These are phyloP conservation scores for Trichonephila clavata DNA, from an alignment of 1,140 invertebrate genomes.

Conservation along the genomic window DNA sequence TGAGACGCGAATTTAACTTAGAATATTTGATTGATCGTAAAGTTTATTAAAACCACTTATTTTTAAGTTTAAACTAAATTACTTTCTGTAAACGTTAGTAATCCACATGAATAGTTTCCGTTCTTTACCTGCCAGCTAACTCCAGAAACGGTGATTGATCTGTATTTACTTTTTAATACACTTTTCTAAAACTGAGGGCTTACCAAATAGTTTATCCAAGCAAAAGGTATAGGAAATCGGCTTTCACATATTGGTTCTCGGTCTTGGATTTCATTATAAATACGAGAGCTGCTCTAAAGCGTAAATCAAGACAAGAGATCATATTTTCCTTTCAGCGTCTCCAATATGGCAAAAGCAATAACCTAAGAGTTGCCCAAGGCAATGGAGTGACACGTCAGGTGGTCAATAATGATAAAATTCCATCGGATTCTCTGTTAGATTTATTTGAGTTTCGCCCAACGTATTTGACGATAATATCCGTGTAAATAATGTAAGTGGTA, in stretches of 20 bases:
- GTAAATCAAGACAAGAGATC: slow-evolving; percentile 3
- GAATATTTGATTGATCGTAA: too few species aligned
- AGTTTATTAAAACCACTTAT: too few species aligned
- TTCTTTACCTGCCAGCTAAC: too few species aligned
- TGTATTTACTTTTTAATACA: background rate
- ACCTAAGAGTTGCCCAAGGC: background rate
- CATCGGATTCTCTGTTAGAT: background rate
- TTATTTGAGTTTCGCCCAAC: background rate
- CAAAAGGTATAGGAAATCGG: background rate
- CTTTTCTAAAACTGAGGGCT: background rate
- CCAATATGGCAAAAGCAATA: slow-evolving; percentile 41
- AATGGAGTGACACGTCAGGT: background rate
- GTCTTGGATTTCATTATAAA: slow-evolving; percentile 46
- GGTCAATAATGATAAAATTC: slow-evolving; percentile 38
- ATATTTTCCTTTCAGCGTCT: slow-evolving; percentile 41
- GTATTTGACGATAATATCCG: background rate
- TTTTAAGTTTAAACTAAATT: too few species aligned
- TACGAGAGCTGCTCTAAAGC: background rate
- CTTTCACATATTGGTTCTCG: background rate
- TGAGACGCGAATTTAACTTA: too few species aligned
- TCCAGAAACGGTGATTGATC: too few species aligned
- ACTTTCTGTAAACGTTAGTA: too few species aligned
- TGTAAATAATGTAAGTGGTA: slow-evolving; percentile 6
- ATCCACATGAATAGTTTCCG: too few species aligned
- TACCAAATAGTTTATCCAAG: background rate